phyloP scores from a whole-genome alignment of 2,113 vertebrate species.

The Triplophysa tibetana region DNA sequence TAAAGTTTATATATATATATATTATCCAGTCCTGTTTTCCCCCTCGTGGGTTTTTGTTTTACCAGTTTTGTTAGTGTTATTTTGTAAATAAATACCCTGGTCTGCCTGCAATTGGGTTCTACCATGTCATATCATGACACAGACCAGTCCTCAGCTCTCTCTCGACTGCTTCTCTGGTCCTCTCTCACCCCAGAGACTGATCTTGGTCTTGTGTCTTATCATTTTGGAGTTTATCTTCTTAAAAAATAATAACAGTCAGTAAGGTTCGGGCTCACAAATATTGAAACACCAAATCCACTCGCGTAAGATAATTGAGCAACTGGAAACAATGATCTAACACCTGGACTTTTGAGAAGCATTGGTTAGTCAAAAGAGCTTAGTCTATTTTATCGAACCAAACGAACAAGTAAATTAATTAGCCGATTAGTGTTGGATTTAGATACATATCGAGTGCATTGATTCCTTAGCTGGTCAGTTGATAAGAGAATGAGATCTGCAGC shows the following conservation, averaged over 20 bases:
- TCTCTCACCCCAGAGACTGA: not conserved
- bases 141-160: slow-evolving; percentile 11
- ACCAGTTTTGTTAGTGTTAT: too few species aligned
- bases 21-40: too few species aligned
- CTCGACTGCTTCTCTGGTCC: not conserved
- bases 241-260: slow-evolving; percentile 39
- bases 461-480: slow-evolving; percentile 37
- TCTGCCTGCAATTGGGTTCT: too few species aligned
- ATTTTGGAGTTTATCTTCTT: slow-evolving; percentile 1
- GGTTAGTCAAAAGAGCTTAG: slow-evolving; percentile 31
- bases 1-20: too few species aligned
- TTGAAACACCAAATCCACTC: not conserved
- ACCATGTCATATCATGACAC: too few species aligned
- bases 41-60: too few species aligned
- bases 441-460: slow-evolving; percentile 69
- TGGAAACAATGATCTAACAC: slow-evolving; percentile 52
- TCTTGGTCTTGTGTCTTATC: not conserved
- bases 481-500: not conserved
- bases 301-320: slow-evolving; percentile 18
- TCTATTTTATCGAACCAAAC: slow-evolving; percentile 58
- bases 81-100: too few species aligned
- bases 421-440: slow-evolving; percentile 65
- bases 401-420: slow-evolving; percentile 67
- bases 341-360: slow-evolving; percentile 42
- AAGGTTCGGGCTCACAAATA: not conserved